A percentile compares a stretch with the other conserved stretches of the same genome.
Evolutionary conservation across 2,113 vertebrate genomes (phyloP).

Genomic region (Barbus barbus): DNA sequence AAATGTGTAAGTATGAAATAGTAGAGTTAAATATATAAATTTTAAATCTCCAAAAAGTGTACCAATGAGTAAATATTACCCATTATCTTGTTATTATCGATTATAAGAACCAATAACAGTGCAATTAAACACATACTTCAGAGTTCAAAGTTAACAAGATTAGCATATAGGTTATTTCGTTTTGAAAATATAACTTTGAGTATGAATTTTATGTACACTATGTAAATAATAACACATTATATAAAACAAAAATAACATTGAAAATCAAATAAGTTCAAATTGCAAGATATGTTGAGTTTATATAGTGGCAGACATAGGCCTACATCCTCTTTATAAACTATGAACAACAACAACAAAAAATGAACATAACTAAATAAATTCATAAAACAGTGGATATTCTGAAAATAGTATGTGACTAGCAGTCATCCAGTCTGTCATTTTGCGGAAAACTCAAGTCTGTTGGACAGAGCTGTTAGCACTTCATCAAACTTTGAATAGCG

Average conservation of each 20-base stretch:
- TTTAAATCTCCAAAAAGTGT: background rate
- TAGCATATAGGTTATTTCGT: conserved; percentile 13
- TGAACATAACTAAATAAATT: background rate
- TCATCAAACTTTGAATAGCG: conserved; percentile 90
- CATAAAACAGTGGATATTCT: conserved; percentile 3
- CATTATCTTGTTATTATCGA: conserved; percentile 11
- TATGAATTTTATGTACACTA: conserved; percentile 42
- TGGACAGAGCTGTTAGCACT: conserved; percentile 88
- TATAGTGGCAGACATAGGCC: background rate
- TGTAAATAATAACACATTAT: conserved; percentile 30
- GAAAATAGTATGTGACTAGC: background rate
- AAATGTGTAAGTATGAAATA: conserved; percentile 14
- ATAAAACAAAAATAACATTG: no score
- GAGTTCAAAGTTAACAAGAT: background rate
- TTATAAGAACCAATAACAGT: conserved; percentile 19
- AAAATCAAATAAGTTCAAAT: conserved; percentile 30
- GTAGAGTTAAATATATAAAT: background rate
- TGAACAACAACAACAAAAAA: background rate
- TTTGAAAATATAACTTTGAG: conserved; percentile 30
- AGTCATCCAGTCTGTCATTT: conserved; percentile 62
- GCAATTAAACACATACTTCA: background rate
- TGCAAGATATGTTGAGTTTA: background rate
- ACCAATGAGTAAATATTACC: conserved; percentile 22
- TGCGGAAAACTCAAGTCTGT: conserved; percentile 86
- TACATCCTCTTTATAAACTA: background rate